Conservation (phyloP, 2,113 vertebrate species). For the Microcebus tavaratra region DNA sequence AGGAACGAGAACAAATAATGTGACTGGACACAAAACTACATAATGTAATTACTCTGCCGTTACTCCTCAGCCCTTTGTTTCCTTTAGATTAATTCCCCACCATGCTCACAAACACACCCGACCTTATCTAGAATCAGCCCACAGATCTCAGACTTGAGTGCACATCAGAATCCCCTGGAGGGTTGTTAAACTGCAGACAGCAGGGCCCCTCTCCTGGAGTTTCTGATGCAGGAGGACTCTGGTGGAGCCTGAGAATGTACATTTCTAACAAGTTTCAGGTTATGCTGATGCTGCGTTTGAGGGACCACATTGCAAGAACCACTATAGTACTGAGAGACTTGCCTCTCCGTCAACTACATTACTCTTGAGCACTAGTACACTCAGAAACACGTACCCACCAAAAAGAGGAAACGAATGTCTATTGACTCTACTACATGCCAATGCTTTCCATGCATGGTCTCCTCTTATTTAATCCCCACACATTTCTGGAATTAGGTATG, state of each 20-base stretch:
- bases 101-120: too few relatives aligned
- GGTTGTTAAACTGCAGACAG: not conserved
- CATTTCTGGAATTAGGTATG: not conserved
- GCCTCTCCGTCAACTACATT: not conserved
- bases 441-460: not conserved
- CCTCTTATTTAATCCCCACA: not conserved
- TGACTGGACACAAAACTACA: not conserved
- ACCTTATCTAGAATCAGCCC: not conserved
- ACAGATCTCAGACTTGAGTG: not conserved
- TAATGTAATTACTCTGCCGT: not conserved
- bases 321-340: not conserved
- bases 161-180: not conserved
- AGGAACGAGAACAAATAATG: not conserved
- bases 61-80: not conserved
- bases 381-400: not conserved
- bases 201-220: not conserved
- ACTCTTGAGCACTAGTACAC: not conserved
- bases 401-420: not conserved
- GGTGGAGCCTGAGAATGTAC: not conserved
- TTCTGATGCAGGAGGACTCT: not conserved
- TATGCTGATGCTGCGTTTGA: not conserved
- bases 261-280: not conserved
- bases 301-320: not conserved
- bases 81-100: not conserved
- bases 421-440: not conserved